Percentiles rank a stretch among this genome's conserved stretches.
Conservation (phyloP, 2,888 invertebrate species). For the Deladenus siricidicola region DNA sequence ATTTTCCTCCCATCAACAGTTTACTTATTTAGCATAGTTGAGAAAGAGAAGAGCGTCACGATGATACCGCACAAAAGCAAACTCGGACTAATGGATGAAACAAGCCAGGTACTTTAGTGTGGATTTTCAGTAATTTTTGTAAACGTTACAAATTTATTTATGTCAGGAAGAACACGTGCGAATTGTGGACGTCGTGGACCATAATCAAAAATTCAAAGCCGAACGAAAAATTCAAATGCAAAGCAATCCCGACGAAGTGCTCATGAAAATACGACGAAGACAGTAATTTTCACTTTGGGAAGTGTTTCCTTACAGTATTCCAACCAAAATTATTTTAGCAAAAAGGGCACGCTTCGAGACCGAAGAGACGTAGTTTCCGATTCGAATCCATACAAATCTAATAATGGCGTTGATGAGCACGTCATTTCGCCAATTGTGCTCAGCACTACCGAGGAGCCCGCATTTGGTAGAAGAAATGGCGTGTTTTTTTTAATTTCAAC, state of each 20-base stretch:
- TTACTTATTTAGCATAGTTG: conserved; percentile 45
- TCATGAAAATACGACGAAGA: conserved; percentile 20
- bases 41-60: conserved; percentile 38
- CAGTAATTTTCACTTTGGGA: conserved; percentile 5
- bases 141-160: not conserved
- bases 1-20: not conserved
- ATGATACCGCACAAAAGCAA: conserved; percentile 52
- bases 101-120: conserved; percentile 5
- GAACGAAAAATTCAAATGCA: conserved; percentile 10
- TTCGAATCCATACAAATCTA: too few relatives aligned
- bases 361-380: too few relatives aligned
- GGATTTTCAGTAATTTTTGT: not conserved
- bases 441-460: too few relatives aligned
- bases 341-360: too few relatives aligned
- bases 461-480: too few relatives aligned
- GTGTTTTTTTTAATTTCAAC: too few relatives aligned
- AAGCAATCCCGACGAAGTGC: conserved; percentile 23
- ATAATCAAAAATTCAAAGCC: conserved; percentile 34
- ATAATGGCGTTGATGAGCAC: too few relatives aligned
- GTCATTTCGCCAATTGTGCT: too few relatives aligned
- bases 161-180: conserved; percentile 10
- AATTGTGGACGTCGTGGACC: conserved; percentile 38
- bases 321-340: too few relatives aligned
- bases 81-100: conserved; percentile 23
- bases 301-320: too few relatives aligned